Percentiles rank a stretch among this genome's conserved stretches.
Conservation (phyloP, 1,140 invertebrate genomes). For the Apis laboriosa region DNA sequence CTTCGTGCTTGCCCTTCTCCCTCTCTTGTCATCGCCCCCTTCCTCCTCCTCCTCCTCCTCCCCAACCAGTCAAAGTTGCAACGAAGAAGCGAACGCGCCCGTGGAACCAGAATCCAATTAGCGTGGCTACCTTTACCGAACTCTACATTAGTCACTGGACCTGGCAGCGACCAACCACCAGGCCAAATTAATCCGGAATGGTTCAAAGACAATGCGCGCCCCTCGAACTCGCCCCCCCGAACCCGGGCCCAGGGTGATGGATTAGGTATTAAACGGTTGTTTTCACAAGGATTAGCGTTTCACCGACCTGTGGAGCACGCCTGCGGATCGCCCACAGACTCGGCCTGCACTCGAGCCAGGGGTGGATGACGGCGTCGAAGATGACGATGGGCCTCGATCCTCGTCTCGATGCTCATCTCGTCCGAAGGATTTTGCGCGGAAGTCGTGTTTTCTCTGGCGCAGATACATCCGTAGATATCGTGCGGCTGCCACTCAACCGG, state of each 20-base stretch:
- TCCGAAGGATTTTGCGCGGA: conserved; percentile 46
- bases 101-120: conserved; percentile 67
- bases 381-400: no score
- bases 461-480: conserved; percentile 47
- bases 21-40: conserved; percentile 23
- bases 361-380: background rate
- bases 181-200: conserved; percentile 65
- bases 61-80: background rate
- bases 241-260: conserved; percentile 56
- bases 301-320: conserved; percentile 20
- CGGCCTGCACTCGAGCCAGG: no score
- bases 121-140: conserved; percentile 47
- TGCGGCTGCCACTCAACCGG: conserved; percentile 38
- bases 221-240: background rate
- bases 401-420: background rate
- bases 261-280: conserved; percentile 75
- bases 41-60: no score
- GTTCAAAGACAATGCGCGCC: conserved; percentile 55
- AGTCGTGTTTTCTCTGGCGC: conserved; percentile 56
- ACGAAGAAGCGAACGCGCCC: conserved; percentile 6
- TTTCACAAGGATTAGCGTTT: conserved; percentile 71
- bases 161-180: conserved; percentile 46
- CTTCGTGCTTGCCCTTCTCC: background rate
- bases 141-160: conserved; percentile 59
- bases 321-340: no score